Evolutionary conservation across 2,797 vertebrate genomes (phyloP).

Genomic region (Fundulus diaphanus): DNA sequence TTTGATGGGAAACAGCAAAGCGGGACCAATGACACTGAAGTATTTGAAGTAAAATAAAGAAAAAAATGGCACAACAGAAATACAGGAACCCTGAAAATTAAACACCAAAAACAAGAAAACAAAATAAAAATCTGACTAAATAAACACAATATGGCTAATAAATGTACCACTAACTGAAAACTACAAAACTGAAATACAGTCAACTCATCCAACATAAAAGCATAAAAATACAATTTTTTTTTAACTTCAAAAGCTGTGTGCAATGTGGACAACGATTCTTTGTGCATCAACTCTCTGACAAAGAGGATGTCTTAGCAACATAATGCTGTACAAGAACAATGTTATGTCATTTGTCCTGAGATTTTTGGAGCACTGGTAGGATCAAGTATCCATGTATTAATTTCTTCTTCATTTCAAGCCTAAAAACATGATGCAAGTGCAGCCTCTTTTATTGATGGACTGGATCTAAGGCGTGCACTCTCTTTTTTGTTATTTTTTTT

Average conservation of each 20-base stretch:
- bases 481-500: too few species aligned
- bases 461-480: neutral
- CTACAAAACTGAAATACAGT: neutral
- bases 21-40: too few species aligned
- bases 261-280: too few species aligned
- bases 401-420: too few species aligned
- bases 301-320: neutral
- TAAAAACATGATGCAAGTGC: neutral
- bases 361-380: neutral
- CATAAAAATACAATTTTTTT: too few species aligned
- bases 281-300: too few species aligned
- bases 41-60: too few species aligned
- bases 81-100: too few species aligned
- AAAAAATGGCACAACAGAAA: neutral
- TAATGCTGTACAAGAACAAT: neutral
- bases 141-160: neutral
- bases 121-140: neutral
- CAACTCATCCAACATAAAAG: neutral
- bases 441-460: neutral
- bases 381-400: too few species aligned
- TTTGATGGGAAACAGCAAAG: too few species aligned
- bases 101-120: neutral
- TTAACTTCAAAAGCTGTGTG: too few species aligned
- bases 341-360: neutral
- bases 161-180: neutral